Evolutionary conservation across 2,797 vertebrate species (phyloP).

Genomic region (Scarus forsteni): DNA sequence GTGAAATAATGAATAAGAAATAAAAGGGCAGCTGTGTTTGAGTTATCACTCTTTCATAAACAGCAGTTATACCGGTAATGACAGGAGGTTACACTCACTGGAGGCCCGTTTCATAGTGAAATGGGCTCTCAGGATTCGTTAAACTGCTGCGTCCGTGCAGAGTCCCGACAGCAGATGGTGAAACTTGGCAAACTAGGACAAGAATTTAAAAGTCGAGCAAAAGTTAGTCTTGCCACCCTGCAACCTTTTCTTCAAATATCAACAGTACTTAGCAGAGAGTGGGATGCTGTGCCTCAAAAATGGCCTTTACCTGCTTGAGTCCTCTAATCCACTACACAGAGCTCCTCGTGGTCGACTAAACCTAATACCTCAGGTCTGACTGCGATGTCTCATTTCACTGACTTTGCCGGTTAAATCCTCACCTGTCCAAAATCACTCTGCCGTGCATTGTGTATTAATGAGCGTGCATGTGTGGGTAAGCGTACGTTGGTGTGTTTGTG

Average conservation of each 20-base stretch:
- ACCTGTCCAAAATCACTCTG: constrained; percentile 59
- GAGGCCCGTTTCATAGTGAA: constrained; percentile 11
- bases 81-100: neutral
- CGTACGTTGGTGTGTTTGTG: constrained; percentile 11
- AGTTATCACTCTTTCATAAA: constrained; percentile 10
- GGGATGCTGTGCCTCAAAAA: constrained; percentile 19
- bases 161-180: constrained; percentile 43
- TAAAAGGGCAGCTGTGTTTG: neutral
- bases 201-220: constrained; percentile 39
- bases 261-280: constrained; percentile 35
- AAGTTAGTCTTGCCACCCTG: constrained; percentile 37
- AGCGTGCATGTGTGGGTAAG: neutral
- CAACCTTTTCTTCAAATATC: constrained; percentile 44
- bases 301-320: constrained; percentile 30
- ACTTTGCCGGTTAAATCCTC: constrained; percentile 73
- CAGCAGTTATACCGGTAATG: neutral
- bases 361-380: constrained; percentile 54
- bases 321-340: constrained; percentile 54
- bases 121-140: constrained; percentile 22
- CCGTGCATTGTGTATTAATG: constrained; percentile 35
- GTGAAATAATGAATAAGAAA: neutral
- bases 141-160: constrained; percentile 8
- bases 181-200: constrained; percentile 40
- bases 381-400: constrained; percentile 55
- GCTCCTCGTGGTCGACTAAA: constrained; percentile 23